phyloP scores from a whole-genome alignment of 2,113 vertebrate genomes.

The Maccullochella peelii region DNA sequence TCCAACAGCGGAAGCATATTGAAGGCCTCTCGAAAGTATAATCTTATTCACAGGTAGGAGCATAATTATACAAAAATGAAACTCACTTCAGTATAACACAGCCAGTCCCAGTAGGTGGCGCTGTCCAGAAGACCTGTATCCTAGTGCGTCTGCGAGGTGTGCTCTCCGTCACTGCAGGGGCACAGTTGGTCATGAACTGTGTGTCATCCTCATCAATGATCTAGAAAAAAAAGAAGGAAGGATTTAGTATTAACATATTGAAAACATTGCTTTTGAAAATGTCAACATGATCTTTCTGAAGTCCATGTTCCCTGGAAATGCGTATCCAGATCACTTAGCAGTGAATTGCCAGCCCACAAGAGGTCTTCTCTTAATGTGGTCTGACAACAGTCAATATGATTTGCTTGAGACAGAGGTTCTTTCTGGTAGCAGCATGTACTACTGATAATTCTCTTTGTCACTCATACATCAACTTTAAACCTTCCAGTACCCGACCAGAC shows the following conservation, averaged over 20 bases:
- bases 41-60: background rate
- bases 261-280: background rate
- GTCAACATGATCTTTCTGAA: background rate
- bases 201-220: constrained; percentile 97
- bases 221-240: constrained; percentile 72
- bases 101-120: constrained; percentile 89
- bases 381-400: background rate
- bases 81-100: constrained; percentile 94
- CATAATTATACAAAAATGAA: background rate
- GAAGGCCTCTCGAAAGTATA: background rate
- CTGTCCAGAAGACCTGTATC: constrained; percentile 96
- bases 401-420: background rate
- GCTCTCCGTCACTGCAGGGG: constrained; percentile 94
- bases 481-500: background rate
- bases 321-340: background rate
- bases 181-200: constrained; percentile 96
- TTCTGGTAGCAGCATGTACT: background rate
- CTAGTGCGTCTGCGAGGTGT: constrained; percentile 92
- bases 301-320: background rate
- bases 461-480: background rate
- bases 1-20: background rate
- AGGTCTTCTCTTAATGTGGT: background rate
- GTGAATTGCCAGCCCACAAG: background rate
- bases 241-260: background rate
- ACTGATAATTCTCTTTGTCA: background rate